These are phyloP conservation scores for Nixonia krombeini DNA, from an alignment of 1,140 invertebrate genomes.

Conservation along the genomic window DNA sequence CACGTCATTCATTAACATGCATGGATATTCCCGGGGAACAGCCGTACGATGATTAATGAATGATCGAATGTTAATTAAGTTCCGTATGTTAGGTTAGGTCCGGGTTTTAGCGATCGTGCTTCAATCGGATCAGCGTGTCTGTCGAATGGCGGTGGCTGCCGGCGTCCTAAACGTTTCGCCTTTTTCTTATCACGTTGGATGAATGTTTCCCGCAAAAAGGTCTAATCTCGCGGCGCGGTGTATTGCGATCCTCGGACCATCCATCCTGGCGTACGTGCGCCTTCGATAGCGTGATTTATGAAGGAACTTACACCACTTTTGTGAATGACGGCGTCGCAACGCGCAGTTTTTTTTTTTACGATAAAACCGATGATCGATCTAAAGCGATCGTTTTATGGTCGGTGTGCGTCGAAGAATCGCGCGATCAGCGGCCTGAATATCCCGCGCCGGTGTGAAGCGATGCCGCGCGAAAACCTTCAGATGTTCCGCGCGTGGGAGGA, in stretches of 20 bases:
- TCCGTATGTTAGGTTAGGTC: too few species aligned
- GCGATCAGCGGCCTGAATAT: too few species aligned
- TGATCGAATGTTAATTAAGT: conserved; percentile 8
- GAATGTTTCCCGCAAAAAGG: conserved; percentile 6
- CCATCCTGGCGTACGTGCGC: conserved; percentile 34
- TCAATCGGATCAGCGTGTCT: too few species aligned
- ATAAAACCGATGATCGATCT: conserved; percentile 41
- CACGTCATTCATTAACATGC: conserved; percentile 37
- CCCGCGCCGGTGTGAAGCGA: too few species aligned
- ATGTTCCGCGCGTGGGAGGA: too few species aligned
- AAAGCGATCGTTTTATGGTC: conserved; percentile 36
- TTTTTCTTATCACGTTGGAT: background rate
- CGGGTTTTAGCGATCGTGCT: too few species aligned
- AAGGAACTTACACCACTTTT: conserved; percentile 34
- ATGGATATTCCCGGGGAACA: conserved; percentile 23
- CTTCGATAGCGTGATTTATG: conserved; percentile 35
- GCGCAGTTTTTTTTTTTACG: conserved; percentile 24
- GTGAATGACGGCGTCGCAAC: conserved; percentile 12
- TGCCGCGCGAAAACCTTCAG: too few species aligned
- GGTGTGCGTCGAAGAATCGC: background rate
- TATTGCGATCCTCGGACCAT: conserved; percentile 30
- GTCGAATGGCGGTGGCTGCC: too few species aligned
- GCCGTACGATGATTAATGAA: conserved; percentile 18
- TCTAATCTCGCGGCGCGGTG: conserved; percentile 16
- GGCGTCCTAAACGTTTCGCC: background rate